These are phyloP conservation scores for Gallinago undulata DNA, from an alignment of 2,113 vertebrate genomes.

Conservation along the genomic window DNA sequence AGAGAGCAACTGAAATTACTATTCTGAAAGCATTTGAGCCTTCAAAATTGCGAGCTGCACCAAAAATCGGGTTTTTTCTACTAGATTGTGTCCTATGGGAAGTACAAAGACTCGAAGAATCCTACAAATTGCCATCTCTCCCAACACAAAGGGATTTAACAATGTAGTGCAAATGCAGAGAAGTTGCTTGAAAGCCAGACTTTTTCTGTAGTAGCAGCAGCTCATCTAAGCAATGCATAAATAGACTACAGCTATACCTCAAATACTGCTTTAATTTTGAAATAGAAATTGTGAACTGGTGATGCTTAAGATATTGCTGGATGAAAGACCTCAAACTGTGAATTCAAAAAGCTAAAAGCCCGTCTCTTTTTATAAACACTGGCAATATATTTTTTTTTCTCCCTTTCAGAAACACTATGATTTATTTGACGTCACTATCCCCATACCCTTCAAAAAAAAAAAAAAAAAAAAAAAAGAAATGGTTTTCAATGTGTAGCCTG, in stretches of 20 bases:
- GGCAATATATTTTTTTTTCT: background rate
- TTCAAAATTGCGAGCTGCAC: background rate
- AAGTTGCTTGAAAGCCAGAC: background rate
- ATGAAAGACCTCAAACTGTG: background rate
- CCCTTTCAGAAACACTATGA: background rate
- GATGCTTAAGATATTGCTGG: background rate
- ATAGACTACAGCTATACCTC: background rate
- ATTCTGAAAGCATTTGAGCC: background rate
- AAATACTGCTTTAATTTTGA: background rate
- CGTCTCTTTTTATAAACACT: background rate
- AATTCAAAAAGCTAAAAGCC: slow-evolving; percentile 16
- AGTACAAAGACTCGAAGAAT: background rate
- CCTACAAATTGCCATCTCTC: background rate
- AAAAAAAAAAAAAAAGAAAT: background rate
- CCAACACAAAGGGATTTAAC: background rate
- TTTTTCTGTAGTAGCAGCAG: background rate
- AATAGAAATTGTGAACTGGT: background rate
- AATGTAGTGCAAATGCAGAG: background rate
- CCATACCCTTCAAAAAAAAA: background rate
- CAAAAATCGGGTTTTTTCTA: background rate
- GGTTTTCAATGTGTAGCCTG: background rate
- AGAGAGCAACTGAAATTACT: background rate
- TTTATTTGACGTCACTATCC: background rate
- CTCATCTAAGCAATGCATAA: background rate
- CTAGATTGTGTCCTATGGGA: background rate